Evolutionary conservation across 2,113 vertebrate genomes (phyloP).

Genomic region (Apodemus sylvaticus): DNA sequence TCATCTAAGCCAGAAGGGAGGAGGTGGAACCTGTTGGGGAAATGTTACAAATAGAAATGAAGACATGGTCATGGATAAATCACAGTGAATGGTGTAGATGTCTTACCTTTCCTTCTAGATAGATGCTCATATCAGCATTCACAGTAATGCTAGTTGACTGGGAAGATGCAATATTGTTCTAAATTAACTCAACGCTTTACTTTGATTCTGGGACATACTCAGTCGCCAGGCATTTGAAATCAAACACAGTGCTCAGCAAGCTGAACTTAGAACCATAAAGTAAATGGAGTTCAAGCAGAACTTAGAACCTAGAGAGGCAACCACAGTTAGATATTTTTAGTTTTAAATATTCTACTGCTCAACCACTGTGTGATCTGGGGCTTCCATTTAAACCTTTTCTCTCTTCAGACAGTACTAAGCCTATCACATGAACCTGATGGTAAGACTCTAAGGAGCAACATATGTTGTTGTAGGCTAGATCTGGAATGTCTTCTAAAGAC

Average conservation of each 20-base stretch:
- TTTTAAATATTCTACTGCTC: neutral
- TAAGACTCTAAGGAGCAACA: neutral
- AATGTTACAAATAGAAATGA: neutral
- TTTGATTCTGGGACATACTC: neutral
- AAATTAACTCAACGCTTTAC: conserved; percentile 20
- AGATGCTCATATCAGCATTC: conserved; percentile 17
- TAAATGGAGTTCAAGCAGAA: neutral
- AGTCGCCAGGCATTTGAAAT: neutral
- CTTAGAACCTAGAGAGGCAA: neutral
- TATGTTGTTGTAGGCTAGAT: neutral
- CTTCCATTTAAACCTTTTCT: conserved; percentile 30
- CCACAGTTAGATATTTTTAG: neutral
- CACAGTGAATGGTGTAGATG: neutral
- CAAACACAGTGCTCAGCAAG: neutral
- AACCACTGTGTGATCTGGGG: neutral
- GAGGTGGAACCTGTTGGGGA: neutral
- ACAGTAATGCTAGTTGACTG: neutral
- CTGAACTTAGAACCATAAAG: neutral
- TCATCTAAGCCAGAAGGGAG: conserved; percentile 19
- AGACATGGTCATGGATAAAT: neutral
- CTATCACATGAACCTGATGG: neutral
- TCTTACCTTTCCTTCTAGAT: neutral
- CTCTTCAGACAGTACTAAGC: neutral
- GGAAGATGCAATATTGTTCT: neutral
- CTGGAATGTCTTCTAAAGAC: neutral